Conservation (phyloP, 1,140 invertebrate genomes). For the Arctopsyche grandis region DNA sequence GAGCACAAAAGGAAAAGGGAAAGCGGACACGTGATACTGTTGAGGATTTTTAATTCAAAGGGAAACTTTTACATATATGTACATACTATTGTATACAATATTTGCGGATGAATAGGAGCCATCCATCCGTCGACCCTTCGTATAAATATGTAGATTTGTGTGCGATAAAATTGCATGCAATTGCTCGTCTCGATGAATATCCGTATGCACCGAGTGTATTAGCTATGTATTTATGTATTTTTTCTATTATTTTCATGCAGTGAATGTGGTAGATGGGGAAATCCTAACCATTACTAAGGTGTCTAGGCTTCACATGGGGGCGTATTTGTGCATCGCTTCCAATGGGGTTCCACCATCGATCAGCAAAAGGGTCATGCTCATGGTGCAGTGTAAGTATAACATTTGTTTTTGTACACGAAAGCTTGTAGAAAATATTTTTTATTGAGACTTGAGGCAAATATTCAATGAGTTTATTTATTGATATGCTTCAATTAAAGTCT, state of each 20-base stretch:
- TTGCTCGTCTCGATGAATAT: background rate
- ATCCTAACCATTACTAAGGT: conserved; percentile 84
- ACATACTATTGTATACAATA: too few relatives aligned
- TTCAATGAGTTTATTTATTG: too few relatives aligned
- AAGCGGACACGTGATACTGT: background rate
- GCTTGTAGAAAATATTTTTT: too few relatives aligned
- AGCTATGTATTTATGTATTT: background rate
- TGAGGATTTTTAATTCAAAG: conserved; percentile 16
- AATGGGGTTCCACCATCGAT: conserved; percentile 85
- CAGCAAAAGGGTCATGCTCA: conserved; percentile 79
- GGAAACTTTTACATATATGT: conserved; percentile 17
- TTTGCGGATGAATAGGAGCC: background rate
- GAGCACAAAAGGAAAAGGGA: background rate
- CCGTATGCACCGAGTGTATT: background rate
- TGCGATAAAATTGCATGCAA: background rate
- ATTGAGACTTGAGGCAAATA: too few relatives aligned
- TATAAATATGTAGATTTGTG: background rate
- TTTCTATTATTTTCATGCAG: conserved; percentile 61
- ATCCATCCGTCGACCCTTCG: background rate
- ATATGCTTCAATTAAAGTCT: too few relatives aligned
- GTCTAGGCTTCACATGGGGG: conserved; percentile 87
- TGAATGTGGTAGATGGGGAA: conserved; percentile 84
- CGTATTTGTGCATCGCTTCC: conserved; percentile 80
- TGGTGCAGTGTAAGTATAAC: conserved; percentile 78
- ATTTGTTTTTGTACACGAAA: conserved; percentile 2